Conservation (phyloP, 2,797 vertebrate species). For the Phrynocephalus guinanensis region DNA sequence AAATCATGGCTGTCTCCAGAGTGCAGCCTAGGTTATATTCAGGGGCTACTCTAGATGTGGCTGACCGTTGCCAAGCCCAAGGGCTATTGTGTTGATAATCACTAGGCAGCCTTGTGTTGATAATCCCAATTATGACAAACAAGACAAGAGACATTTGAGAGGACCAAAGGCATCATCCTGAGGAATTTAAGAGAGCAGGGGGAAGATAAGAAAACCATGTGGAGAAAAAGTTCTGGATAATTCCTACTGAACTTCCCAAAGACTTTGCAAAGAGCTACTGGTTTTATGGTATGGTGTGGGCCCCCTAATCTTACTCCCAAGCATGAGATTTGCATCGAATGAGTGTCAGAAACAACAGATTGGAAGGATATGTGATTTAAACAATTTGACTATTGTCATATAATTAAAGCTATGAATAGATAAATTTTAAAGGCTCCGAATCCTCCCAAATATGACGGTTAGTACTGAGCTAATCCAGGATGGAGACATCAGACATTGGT, state of each 20-base stretch:
- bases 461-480: neutral
- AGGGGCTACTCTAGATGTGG: slow-evolving; percentile 82
- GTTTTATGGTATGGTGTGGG: neutral
- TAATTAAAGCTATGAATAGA: slow-evolving; percentile 1
- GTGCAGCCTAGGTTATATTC: slow-evolving; percentile 78
- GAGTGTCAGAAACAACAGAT: neutral
- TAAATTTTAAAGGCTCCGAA: neutral
- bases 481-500: too few species aligned
- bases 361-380: neutral
- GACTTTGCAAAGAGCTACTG: neutral
- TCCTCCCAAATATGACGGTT: neutral
- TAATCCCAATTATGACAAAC: slow-evolving; percentile 78
- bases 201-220: slow-evolving; percentile 74
- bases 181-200: slow-evolving; percentile 72
- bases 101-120: slow-evolving; percentile 82
- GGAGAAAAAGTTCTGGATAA: neutral
- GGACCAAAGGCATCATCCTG: slow-evolving; percentile 83
- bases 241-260: neutral
- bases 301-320: neutral
- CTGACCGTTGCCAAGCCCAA: slow-evolving; percentile 87
- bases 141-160: slow-evolving; percentile 84
- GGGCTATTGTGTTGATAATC: slow-evolving; percentile 65
- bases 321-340: neutral
- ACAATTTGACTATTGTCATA: neutral
- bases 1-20: slow-evolving; percentile 83